These are phyloP conservation scores for Phalanger gymnotis DNA, from an alignment of 2,797 vertebrate species.

Conservation along the genomic window DNA sequence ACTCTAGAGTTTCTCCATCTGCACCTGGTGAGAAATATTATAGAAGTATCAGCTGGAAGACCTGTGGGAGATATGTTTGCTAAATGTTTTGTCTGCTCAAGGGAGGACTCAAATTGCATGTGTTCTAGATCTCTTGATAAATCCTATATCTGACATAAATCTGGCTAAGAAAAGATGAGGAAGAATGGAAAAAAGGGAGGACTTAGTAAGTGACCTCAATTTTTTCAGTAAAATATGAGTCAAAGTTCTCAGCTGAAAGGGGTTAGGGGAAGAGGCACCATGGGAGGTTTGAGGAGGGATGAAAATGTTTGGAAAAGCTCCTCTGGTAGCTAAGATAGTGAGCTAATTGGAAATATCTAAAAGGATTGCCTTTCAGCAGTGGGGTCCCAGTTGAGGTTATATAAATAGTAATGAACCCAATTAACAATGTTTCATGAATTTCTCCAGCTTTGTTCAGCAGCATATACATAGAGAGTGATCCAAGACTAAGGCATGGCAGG, in stretches of 20 bases:
- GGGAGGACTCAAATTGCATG: background rate
- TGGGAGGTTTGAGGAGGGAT: background rate
- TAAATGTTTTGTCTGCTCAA: background rate
- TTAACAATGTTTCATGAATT: background rate
- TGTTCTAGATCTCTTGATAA: background rate
- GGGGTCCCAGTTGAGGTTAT: background rate
- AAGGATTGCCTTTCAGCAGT: background rate
- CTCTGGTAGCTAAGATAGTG: background rate
- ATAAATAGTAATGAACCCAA: background rate
- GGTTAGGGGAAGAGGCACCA: background rate
- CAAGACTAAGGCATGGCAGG: background rate
- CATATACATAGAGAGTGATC: background rate
- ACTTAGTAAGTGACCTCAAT: background rate
- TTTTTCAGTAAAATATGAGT: background rate
- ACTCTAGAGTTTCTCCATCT: background rate
- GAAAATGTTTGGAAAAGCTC: background rate
- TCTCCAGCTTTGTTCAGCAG: background rate
- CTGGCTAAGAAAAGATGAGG: background rate
- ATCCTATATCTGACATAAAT: background rate
- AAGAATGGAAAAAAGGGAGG: background rate
- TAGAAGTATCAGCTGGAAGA: background rate
- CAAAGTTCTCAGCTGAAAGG: background rate
- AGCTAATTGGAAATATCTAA: background rate
- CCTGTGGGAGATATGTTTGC: background rate
- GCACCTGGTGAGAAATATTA: background rate